Percentiles rank a stretch among this genome's conserved stretches.
These are phyloP conservation scores for Archaeoteleia sp. DNA, from an alignment of 2,888 invertebrate species.

Conservation along the genomic window DNA sequence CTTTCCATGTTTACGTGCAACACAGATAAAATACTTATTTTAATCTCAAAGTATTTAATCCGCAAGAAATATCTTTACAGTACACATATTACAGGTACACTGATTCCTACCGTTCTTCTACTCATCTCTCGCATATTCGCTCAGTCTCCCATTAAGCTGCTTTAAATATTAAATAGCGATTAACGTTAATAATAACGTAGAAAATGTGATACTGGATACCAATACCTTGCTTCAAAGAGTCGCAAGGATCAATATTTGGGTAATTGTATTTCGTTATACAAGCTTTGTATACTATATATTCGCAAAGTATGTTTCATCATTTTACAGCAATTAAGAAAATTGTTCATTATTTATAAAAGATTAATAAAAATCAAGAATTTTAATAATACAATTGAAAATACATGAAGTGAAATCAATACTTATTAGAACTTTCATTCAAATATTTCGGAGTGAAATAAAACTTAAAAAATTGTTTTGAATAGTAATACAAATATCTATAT, in stretches of 20 bases:
- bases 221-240: constrained; percentile 45
- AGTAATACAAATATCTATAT: no score
- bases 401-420: no score
- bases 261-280: constrained; percentile 14
- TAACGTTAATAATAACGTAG: constrained; percentile 71
- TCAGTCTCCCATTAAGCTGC: constrained; percentile 68
- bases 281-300: no score
- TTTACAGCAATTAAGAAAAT: no score
- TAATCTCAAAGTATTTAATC: constrained; percentile 7
- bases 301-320: neutral
- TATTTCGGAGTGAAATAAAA: no score
- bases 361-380: no score
- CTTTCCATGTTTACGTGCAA: no score
- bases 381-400: no score
- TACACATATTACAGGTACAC: constrained; percentile 7
- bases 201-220: constrained; percentile 55
- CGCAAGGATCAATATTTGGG: constrained; percentile 27
- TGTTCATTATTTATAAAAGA: no score
- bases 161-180: constrained; percentile 70
- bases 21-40: constrained; percentile 64
- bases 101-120: constrained; percentile 56
- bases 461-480: no score
- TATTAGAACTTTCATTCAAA: no score
- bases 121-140: constrained; percentile 63
- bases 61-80: constrained; percentile 31